A percentile compares a stretch with the other conserved stretches of the same genome.
Conservation (phyloP, 1,140 invertebrate genomes). For the Hermetia illucens region DNA sequence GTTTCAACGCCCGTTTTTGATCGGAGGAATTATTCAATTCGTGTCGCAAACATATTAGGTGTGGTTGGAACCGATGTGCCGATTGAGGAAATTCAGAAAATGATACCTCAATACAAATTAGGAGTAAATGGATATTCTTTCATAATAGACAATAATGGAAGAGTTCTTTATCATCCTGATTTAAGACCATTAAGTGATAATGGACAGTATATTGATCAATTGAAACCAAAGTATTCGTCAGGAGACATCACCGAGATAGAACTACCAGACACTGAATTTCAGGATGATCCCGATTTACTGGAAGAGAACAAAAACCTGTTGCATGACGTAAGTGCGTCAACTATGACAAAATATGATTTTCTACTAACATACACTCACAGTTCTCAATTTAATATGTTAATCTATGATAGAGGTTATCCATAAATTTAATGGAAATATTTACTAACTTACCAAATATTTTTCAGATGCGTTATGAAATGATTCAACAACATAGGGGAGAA, state of each 20-base stretch:
- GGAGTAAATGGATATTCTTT: slow-evolving; percentile 95
- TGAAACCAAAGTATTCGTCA: slow-evolving; percentile 84
- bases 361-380: no score
- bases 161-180: slow-evolving; percentile 95
- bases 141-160: slow-evolving; percentile 93
- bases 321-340: slow-evolving; percentile 53
- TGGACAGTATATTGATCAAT: slow-evolving; percentile 65
- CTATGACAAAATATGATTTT: no score
- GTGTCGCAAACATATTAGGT: slow-evolving; percentile 71
- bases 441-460: slow-evolving; percentile 19
- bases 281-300: slow-evolving; percentile 44
- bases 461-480: slow-evolving; percentile 83
- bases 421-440: slow-evolving; percentile 1
- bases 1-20: slow-evolving; percentile 87
- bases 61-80: slow-evolving; percentile 91
- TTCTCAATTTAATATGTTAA: no score
- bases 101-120: slow-evolving; percentile 84
- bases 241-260: slow-evolving; percentile 91
- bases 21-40: slow-evolving; percentile 76
- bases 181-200: slow-evolving; percentile 59
- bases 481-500: slow-evolving; percentile 76
- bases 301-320: slow-evolving; percentile 38
- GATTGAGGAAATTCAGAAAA: slow-evolving; percentile 80
- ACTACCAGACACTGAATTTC: slow-evolving; percentile 61
- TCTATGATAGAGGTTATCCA: no score